Evolutionary conservation across 2,888 invertebrate species (phyloP).

Genomic region (Hanleya hanleyi): DNA sequence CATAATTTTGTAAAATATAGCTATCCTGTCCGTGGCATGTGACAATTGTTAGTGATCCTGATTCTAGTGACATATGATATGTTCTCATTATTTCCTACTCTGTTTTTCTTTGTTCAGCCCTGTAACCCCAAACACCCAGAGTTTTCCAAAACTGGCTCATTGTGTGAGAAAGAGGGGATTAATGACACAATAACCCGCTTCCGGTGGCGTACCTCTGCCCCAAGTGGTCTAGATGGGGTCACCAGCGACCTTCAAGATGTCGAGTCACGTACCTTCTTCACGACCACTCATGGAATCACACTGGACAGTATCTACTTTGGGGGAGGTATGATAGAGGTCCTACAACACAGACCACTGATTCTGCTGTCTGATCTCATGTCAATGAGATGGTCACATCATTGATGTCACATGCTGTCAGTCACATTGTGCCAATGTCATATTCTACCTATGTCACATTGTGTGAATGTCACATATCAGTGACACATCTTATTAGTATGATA

Average conservation of each 20-base stretch:
- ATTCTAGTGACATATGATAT: no score
- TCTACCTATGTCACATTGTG: no score
- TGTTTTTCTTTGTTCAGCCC: conserved; percentile 51
- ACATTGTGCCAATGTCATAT: no score
- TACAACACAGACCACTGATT: no score
- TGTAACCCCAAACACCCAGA: conserved; percentile 71
- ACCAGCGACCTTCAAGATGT: conserved; percentile 64
- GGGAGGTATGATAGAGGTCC: conserved; percentile 67
- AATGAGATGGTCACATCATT: no score
- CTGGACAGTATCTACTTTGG: conserved; percentile 72
- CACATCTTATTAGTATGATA: no score
- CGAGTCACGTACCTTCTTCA: conserved; percentile 69
- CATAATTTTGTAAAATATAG: neutral
- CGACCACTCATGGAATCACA: conserved; percentile 64
- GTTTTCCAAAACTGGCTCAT: conserved; percentile 55
- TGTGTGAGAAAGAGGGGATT: conserved; percentile 67
- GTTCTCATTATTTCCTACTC: no score
- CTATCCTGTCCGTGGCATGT: no score
- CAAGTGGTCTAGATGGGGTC: conserved; percentile 60
- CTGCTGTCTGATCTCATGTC: no score
- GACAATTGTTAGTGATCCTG: no score
- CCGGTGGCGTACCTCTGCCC: conserved; percentile 71
- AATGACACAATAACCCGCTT: conserved; percentile 69
- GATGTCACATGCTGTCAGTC: no score
- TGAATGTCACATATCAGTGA: no score